Evolutionary conservation across 2,797 vertebrate genomes (phyloP), one percentile per base, ranked within the genome.

Genomic region (Rhinophrynus dorsalis): DNA sequence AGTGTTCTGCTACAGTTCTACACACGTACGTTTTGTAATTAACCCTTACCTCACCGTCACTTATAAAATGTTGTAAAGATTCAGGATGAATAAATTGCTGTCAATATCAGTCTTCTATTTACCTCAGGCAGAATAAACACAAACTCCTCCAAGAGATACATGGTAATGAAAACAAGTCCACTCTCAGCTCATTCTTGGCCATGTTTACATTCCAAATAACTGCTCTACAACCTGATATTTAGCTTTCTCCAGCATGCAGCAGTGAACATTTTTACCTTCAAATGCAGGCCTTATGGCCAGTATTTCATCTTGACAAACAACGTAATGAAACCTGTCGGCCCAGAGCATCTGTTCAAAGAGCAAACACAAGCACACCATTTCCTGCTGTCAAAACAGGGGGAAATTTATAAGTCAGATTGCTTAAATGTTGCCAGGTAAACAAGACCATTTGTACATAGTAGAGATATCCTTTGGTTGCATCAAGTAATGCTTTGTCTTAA

Each of bases 221-320:
- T 52, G 44, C 35, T 40, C 10, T 21, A 30, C 35, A 51, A 21
- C 26, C 17, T 40, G 52, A 48, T 51, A 40, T 42, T 71, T 72
- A 58, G 50, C 45, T 44, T 50, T 47, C 13, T 59, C 33, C 47
- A 51, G 61, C 55, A 73, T 44, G 45, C 26, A 15, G 52, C 32
- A 42, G 32, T 20, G 45, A 50, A 59, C 45, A 72, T 65, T 26
- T 66, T 72, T 44, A 29, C 23, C 45, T 54, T 21, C 12, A 15
- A 45, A 17, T 40, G 17, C 24, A 74, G 64, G 26, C 35, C 24
- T 29, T 65, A 47, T 54, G 44, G 37, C 30, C 54, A 67, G 59
- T 27, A 67, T 63, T 78, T 67, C 45, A 63, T 65, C 74, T 59
- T 67, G 26, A 74, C 42, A 67, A 77, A 51, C 20, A 66, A 54